Evolutionary conservation across 2,888 invertebrate species (phyloP).

Genomic region (Colletes collaris): DNA sequence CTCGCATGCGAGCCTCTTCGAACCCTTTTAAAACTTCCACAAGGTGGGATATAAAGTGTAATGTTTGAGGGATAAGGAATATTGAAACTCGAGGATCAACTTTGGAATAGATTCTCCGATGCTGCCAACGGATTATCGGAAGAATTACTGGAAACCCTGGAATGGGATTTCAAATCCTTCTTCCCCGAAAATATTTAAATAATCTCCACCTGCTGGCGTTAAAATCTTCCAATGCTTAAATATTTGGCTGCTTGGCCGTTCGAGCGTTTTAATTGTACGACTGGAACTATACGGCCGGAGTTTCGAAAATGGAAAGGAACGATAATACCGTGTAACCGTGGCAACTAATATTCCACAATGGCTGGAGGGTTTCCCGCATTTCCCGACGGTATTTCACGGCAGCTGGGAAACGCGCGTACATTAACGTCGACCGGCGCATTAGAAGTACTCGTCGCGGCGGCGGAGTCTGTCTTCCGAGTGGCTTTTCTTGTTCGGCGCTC

Average conservation of each 20-base stretch:
- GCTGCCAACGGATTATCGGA: slow-evolving; percentile 8
- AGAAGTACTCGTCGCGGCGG: slow-evolving; percentile 48
- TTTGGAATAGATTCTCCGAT: slow-evolving; percentile 30
- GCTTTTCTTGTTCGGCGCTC: slow-evolving; percentile 71
- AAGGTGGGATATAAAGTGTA: slow-evolving; percentile 32
- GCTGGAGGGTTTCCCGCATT: slow-evolving; percentile 11
- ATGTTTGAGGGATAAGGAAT: slow-evolving; percentile 43
- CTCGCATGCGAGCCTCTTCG: slow-evolving; percentile 24
- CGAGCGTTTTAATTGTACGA: background rate
- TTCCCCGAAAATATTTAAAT: background rate
- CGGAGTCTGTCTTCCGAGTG: slow-evolving; percentile 66
- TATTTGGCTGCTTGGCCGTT: background rate
- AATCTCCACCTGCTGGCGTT: background rate
- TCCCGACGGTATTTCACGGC: slow-evolving; percentile 21
- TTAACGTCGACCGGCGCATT: slow-evolving; percentile 65
- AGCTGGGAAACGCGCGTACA: slow-evolving; percentile 20
- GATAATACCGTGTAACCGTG: background rate
- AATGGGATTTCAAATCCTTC: background rate
- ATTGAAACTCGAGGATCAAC: slow-evolving; percentile 43
- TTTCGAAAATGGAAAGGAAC: no score
- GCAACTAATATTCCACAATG: slow-evolving; percentile 12
- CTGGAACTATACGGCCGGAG: no score
- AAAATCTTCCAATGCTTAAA: background rate
- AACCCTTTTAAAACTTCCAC: slow-evolving; percentile 59
- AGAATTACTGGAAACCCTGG: slow-evolving; percentile 1